A percentile compares a stretch with the other conserved stretches of the same genome.
Conservation (phyloP, 2,113 vertebrate species). For the Otus sunia region DNA sequence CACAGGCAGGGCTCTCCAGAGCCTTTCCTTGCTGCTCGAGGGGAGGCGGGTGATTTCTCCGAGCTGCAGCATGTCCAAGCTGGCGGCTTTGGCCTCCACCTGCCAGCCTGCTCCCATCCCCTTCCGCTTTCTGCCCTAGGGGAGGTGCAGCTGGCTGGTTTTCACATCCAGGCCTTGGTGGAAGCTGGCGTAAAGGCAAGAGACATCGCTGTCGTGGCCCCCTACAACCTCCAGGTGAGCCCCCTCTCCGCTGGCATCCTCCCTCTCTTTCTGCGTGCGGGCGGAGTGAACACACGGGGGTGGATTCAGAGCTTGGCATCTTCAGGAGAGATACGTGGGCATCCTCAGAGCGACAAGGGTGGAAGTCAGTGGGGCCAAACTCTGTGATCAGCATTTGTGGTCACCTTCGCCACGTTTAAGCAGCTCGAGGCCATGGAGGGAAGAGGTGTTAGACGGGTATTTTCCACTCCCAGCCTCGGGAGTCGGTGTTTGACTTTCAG, state of each 20-base stretch:
- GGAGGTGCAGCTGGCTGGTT: constrained; percentile 86
- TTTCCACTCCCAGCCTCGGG: neutral
- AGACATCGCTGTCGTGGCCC: constrained; percentile 90
- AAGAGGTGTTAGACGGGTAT: neutral
- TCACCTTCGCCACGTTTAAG: neutral
- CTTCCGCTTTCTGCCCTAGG: constrained; percentile 72
- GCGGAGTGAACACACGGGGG: fast-evolving
- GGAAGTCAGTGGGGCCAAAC: neutral
- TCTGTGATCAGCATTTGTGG: neutral
- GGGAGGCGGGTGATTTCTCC: neutral
- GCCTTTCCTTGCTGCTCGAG: neutral
- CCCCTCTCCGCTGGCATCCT: neutral
- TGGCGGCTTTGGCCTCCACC: neutral
- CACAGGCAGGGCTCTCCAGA: neutral
- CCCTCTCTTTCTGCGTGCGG: fast-evolving
- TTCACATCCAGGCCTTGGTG: constrained; percentile 86
- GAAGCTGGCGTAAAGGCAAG: constrained; percentile 84
- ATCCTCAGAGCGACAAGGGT: neutral
- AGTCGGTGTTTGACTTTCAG: neutral
- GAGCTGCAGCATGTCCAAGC: fast-evolving
- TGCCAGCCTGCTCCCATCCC: neutral
- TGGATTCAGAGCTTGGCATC: neutral
- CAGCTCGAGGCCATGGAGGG: neutral
- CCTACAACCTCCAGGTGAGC: constrained; percentile 93
- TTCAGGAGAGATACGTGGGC: neutral